Conservation (phyloP, 2,888 invertebrate species). For the Adela reaumurella region DNA sequence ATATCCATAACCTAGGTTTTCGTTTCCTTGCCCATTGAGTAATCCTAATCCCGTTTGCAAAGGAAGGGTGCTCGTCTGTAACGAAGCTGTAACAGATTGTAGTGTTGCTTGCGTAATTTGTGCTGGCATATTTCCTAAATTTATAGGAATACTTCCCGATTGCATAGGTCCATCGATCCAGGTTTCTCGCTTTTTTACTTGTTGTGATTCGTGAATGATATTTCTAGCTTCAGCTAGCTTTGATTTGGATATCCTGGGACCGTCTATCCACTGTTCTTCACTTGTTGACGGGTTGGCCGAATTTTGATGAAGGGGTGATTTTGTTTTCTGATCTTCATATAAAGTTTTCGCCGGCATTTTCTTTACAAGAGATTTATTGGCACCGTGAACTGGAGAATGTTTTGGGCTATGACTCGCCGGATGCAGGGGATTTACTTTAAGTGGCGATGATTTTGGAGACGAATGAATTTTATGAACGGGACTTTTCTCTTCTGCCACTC, state of each 20-base stretch:
- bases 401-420: conserved; percentile 46
- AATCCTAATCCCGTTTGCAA: conserved; percentile 56
- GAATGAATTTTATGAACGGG: conserved; percentile 58
- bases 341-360: conserved; percentile 41
- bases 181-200: conserved; percentile 80
- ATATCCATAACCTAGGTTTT: conserved; percentile 71
- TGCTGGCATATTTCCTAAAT: conserved; percentile 57
- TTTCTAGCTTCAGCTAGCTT: conserved; percentile 80
- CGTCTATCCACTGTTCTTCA: conserved; percentile 96
- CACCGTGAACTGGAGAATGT: conserved; percentile 48
- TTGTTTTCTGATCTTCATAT: conserved; percentile 36
- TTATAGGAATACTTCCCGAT: conserved; percentile 44
- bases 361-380: conserved; percentile 49
- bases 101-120: conserved; percentile 34
- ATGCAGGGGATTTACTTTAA: conserved; percentile 33
- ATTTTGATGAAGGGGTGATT: conserved; percentile 9
- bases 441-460: conserved; percentile 58
- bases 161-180: conserved; percentile 96
- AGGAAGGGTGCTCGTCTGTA: conserved; percentile 51
- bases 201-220: conserved; percentile 71
- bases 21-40: conserved; percentile 41
- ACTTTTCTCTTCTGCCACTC: conserved; percentile 58
- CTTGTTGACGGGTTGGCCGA: conserved; percentile 41
- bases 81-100: conserved; percentile 54
- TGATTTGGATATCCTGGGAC: conserved; percentile 83